Evolutionary conservation across 2,797 vertebrate genomes (phyloP).

Genomic region (Acridotheres tristis): DNA sequence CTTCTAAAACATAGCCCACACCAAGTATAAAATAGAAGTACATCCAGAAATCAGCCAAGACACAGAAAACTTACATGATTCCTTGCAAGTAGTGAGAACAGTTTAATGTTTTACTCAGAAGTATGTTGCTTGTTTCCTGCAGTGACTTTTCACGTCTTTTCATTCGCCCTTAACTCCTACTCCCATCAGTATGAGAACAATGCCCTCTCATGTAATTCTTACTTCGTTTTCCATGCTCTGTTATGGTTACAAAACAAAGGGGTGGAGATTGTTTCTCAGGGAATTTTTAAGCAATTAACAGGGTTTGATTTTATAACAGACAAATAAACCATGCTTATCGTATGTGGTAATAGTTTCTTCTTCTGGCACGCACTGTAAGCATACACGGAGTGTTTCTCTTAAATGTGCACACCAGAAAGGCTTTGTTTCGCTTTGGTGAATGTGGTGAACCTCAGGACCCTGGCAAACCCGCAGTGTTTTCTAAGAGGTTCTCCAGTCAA

Average conservation of each 20-base stretch:
- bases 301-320: background rate
- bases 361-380: background rate
- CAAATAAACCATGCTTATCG: background rate
- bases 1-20: background rate
- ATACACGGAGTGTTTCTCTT: background rate
- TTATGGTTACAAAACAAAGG: background rate
- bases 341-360: background rate
- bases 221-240: background rate
- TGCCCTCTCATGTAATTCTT: background rate
- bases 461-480: background rate
- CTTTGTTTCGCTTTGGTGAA: background rate
- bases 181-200: background rate
- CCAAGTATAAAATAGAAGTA: background rate
- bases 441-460: background rate
- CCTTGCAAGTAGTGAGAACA: background rate
- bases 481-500: background rate
- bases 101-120: constrained; percentile 4
- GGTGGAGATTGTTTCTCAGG: background rate
- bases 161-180: background rate
- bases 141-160: background rate
- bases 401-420: background rate
- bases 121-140: background rate
- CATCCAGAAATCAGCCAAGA: background rate
- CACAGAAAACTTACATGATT: background rate
- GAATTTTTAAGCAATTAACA: background rate